Evolutionary conservation across 2,888 invertebrate genomes (phyloP), one percentile per base, ranked within the genome.

Genomic region (Dynastes tityus): DNA sequence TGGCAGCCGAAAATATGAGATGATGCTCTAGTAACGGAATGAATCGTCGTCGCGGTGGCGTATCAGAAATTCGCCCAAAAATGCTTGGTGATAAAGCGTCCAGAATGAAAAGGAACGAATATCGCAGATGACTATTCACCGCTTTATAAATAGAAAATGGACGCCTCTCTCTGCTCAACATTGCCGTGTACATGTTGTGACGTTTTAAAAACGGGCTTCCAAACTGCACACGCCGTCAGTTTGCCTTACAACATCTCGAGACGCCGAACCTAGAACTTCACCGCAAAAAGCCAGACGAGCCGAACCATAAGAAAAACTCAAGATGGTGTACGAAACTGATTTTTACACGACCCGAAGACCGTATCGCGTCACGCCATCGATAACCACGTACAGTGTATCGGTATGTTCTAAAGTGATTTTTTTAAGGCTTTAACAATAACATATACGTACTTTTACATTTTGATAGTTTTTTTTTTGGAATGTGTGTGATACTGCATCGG

Each of bases 251-350:
- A 85, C 85, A 85, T 81, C 85, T 83, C 82, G 84, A 86, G 85
- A 87, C 86, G 84, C 84, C 85, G 84, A 78, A 75, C 71, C 79
- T 49, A 78, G 53, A 64, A 75, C 73, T 80, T 78, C 76, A 78
- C 78, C 78, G 70, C 68, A 45, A 70, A 68, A 53, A 76, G 64
- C 68, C 80, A 75, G 67, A 68, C 55, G 63, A 78, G 64, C 68
- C 51, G 32, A 75, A 75, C 70, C 77, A 51, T 29, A 70, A 64
- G 53, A 29, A 58, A 58, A 53, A 16, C 32, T 61, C 73, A 63
- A 78, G 90, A 96, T 96, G 96, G 96, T 96, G 91, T 96, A 96
- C 94, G 95, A 96, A 91, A 95, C 95, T 92, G 96, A 96, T 91
- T 96, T 95, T 91, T 95, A 95, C 90, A 96, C 96, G 87, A 95